phyloP scores from a whole-genome alignment of 2,888 invertebrate genomes.

The Caprella mutica region DNA sequence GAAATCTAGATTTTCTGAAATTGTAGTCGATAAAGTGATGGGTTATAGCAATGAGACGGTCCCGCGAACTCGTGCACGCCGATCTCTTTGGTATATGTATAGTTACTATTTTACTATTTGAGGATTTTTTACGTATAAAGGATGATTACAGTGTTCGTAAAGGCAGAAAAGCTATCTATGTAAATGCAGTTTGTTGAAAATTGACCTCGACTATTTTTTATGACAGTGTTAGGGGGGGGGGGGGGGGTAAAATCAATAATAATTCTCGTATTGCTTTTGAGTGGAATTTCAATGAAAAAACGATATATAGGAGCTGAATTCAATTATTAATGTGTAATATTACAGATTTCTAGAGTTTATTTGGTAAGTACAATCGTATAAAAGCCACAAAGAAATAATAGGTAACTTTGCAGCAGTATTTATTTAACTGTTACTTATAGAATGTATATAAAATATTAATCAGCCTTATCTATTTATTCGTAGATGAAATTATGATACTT shows the following conservation, averaged over 20 bases:
- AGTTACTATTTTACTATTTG: too few relatives aligned
- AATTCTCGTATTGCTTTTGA: neutral
- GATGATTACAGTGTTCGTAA: too few relatives aligned
- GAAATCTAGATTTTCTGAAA: too few relatives aligned
- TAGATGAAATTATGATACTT: slow-evolving; percentile 4
- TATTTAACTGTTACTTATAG: slow-evolving; percentile 4
- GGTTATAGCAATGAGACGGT: too few relatives aligned
- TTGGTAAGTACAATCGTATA: slow-evolving; percentile 7
- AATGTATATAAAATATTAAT: slow-evolving; percentile 8
- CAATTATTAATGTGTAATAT: neutral
- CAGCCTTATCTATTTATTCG: neutral
- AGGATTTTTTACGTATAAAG: too few relatives aligned
- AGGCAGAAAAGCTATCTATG: too few relatives aligned
- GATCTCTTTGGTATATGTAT: too few relatives aligned
- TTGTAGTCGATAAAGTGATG: too few relatives aligned
- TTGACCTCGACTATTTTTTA: too few relatives aligned
- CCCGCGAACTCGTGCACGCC: too few relatives aligned
- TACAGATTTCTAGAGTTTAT: neutral
- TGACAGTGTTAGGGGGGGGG: too few relatives aligned
- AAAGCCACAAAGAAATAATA: neutral
- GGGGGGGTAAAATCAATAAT: neutral
- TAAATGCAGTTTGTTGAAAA: too few relatives aligned
- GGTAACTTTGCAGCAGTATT: slow-evolving; percentile 1
- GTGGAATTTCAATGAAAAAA: neutral
- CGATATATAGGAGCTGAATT: neutral